Base-by-base conservation (phyloP, 2,113 vertebrate species). In the Pseudorasbora parva region DNA sequence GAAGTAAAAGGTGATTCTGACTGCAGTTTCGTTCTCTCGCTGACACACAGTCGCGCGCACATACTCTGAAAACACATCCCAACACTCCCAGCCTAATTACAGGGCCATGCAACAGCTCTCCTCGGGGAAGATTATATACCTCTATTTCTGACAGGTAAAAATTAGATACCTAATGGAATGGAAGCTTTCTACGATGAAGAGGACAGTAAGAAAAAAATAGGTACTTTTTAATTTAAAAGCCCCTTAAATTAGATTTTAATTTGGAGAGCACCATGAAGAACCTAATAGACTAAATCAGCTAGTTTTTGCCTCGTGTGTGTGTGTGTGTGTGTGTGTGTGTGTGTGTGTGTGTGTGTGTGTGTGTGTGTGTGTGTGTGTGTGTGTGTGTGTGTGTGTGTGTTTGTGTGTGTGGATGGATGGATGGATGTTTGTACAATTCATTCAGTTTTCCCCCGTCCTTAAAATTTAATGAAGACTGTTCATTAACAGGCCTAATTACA, bases 101-200 rank as follows among this genome's bases (percentile, higher is more conserved):
- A 72, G 47, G 80, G 47, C 86, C 83, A 82, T 82, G 86, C 84
- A 84, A 84, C 82, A 82, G 86, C 68, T 74, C 80, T 83, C 83
- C 83, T 85, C 62, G 1, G 86, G 79, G 86, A 56, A 85, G 86
- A 87, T 87, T 87, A 87, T 77, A 83, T 81, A 85, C 84, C 86
- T 87, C 66, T 82, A 87, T 85, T 83, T 87, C 69, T 87, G 86
- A 87, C 86, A 87, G 86, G 86, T 87, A 85, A 82, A 87, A 87
- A 87, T 85, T 87, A 85, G 80, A 80, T 76, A 78, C 81, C 81
- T 87, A 87, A 87, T 85, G 76, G 86, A 87, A 87, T 85, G 84
- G 86, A 87, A 81, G 86, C 84, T 85, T 85, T 87, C 77, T 82
- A 80, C 73, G 45, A 81, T 0, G 19, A 81, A 56, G 54, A 78